Conservation (phyloP, 2,113 vertebrate species). For the Capra hircus region DNA sequence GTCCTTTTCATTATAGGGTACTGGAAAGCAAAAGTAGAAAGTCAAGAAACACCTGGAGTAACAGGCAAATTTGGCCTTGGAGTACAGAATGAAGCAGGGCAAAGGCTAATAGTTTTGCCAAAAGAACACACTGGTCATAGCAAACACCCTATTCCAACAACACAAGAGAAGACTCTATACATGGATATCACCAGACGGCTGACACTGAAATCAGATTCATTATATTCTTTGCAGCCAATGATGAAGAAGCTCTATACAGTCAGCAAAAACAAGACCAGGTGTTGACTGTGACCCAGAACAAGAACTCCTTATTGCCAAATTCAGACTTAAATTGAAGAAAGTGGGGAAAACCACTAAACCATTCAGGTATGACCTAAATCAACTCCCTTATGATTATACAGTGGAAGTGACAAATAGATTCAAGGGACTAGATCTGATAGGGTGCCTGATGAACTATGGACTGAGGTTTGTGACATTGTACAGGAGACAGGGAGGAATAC, state of each 20-base stretch:
- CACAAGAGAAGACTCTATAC: background rate
- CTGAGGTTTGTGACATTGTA: no score
- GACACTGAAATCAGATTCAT: background rate
- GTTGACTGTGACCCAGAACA: background rate
- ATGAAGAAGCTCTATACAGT: background rate
- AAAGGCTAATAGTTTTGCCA: background rate
- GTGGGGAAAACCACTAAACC: background rate
- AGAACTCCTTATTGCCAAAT: background rate
- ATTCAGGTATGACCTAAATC: background rate
- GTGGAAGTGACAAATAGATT: no score
- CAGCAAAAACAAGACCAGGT: background rate
- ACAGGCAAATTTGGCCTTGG: background rate
- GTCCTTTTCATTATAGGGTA: background rate
- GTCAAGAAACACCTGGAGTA: background rate
- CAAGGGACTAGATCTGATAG: no score
- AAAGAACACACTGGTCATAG: background rate
- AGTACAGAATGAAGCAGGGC: background rate
- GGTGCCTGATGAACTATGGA: no score
- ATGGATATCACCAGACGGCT: background rate
- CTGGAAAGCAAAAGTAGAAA: background rate
- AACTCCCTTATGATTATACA: background rate
- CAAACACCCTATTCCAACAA: background rate
- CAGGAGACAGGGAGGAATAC: no score
- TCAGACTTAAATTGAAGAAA: background rate
- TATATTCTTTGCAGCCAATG: background rate